Conservation (phyloP, 2,113 vertebrate species). For the Silurus asotus region DNA sequence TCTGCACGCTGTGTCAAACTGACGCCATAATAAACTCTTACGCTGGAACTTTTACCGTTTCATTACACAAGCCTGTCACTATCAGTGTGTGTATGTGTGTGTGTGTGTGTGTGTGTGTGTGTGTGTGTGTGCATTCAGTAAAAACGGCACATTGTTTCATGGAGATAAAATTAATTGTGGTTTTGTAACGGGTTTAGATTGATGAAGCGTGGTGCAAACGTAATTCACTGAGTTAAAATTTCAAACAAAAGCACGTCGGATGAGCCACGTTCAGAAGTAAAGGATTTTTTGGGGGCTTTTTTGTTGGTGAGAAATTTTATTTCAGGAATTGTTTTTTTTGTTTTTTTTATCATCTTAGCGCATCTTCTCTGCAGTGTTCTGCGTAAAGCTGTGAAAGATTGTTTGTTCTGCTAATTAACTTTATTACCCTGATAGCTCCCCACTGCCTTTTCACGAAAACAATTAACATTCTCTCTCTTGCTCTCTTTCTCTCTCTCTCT, state of each 20-base stretch:
- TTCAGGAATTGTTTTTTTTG: constrained; percentile 76
- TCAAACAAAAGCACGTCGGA: neutral
- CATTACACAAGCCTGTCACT: constrained; percentile 65
- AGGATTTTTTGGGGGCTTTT: constrained; percentile 64
- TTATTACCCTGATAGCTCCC: constrained; percentile 99
- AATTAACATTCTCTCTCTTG: constrained; percentile 86
- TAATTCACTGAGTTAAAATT: constrained; percentile 6
- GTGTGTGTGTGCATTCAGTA: constrained; percentile 5
- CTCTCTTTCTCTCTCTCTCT: constrained; percentile 60
- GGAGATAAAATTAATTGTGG: constrained; percentile 55
- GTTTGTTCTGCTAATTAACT: constrained; percentile 99
- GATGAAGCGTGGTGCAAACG: constrained; percentile 8
- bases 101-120: constrained; percentile 1
- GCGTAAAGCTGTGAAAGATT: constrained; percentile 85
- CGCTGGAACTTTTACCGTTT: constrained; percentile 62
- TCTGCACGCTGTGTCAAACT: constrained; percentile 44
- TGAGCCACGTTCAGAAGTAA: constrained; percentile 54
- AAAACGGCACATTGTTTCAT: constrained; percentile 58
- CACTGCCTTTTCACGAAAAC: constrained; percentile 97
- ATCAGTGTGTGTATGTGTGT: neutral
- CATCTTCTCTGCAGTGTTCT: constrained; percentile 77
- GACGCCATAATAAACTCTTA: constrained; percentile 40
- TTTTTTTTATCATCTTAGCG: constrained; percentile 67
- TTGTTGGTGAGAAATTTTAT: constrained; percentile 58
- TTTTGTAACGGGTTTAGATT: constrained; percentile 30